These are phyloP conservation scores for Lepidurus arcticus DNA, from an alignment of 1,140 invertebrate species.

Conservation along the genomic window DNA sequence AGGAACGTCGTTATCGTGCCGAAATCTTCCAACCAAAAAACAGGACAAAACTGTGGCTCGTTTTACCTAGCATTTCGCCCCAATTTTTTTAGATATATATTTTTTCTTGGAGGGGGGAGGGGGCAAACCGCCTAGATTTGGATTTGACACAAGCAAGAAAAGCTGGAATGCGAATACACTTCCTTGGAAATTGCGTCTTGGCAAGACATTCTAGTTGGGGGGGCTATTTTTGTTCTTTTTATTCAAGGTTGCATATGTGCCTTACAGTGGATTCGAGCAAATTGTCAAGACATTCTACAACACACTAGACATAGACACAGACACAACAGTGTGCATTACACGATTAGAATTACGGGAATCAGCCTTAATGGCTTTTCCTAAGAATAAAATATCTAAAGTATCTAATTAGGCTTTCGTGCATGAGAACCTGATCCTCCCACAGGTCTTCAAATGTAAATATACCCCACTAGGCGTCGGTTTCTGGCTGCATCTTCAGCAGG, in stretches of 20 bases:
- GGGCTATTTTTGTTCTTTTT: slow-evolving; percentile 4
- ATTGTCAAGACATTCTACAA: neutral
- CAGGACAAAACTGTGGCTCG: neutral
- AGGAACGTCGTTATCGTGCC: neutral
- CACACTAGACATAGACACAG: neutral
- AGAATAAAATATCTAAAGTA: no score
- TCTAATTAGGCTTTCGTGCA: no score
- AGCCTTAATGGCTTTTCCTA: no score
- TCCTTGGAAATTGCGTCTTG: neutral
- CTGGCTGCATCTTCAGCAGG: no score
- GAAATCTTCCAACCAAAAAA: neutral
- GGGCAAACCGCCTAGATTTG: neutral
- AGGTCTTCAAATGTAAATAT: no score
- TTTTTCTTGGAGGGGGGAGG: no score
- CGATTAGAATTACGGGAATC: no score
- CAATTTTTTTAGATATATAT: neutral
- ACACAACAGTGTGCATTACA: no score
- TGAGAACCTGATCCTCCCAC: no score
- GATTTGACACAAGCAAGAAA: neutral
- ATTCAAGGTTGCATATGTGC: neutral
- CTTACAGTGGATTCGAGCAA: neutral
- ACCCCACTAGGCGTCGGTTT: no score
- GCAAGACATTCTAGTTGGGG: neutral
- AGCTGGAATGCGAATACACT: neutral
- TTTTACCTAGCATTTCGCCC: neutral